Base-by-base conservation (phyloP, 2,113 vertebrate genomes). In the Gymnobelideus leadbeateri region DNA sequence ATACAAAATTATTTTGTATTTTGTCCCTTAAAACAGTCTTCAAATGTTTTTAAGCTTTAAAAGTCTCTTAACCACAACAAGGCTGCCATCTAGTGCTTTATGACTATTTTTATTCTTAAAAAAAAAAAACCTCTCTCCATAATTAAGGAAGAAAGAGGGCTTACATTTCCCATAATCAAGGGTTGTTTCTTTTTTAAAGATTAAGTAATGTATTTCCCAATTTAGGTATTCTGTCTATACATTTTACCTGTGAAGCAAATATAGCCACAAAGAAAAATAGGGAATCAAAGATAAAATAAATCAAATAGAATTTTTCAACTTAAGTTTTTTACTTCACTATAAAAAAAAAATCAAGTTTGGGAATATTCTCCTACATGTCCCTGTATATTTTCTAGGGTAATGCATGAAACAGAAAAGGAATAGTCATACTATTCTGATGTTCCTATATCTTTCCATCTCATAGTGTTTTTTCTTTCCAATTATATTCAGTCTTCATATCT, bases 31-130 rank as follows among this genome's bases (percentile, higher is more conserved):
- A 43, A 43, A 84, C 54, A 55, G 0, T 84, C 19, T 43, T 84
- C 37, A 43, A 84, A 84, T 84, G 5, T 84, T 77, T 77, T 77
- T 84, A 43, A 43, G n/a, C n/a, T 84, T 84, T 84, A 43, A 43
- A 43, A 84, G 19, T 6, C n/a, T 84, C 7, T n/a, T 77, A 43
- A 43, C 16, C 19, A 84, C 68, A 77, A 77, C 68, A 84, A 84
- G n/a, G 68, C 68, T 84, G 68, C 68, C 68, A 84, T 43, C 68
- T 84, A 84, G 68, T 84, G 68, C 68, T 84, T 84, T 84, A 43
- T 84, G n/a, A 43, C n/a, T 77, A n/a, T 43, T 84, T 77, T 84
- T 9, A 43, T 84, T 23, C 7, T 43, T 21, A 2, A 23, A 43
- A 43, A 84, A 84, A 43, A n/a, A n/a, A n/a, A n/a, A n/a, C n/a